Conservation (phyloP, 2,797 vertebrate genomes). For the Acestrorhynchus altus region DNA sequence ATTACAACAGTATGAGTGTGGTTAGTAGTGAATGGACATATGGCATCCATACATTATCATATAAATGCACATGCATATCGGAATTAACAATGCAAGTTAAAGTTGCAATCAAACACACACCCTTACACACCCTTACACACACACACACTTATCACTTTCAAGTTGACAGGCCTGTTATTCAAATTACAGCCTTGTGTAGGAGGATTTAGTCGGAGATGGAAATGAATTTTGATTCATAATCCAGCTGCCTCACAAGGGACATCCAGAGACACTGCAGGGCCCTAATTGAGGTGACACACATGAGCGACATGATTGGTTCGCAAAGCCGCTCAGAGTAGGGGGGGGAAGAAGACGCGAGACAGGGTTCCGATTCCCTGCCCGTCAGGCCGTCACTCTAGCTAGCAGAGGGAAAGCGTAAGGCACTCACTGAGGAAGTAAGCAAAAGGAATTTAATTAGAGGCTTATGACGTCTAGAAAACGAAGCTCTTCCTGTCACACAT, state of each 20-base stretch:
- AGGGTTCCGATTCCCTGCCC: constrained; percentile 33
- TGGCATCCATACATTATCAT: not conserved
- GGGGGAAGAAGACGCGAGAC: constrained; percentile 14
- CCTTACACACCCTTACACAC: not conserved
- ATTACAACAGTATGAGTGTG: not conserved
- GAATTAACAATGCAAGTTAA: constrained; percentile 21
- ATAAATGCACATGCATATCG: not conserved
- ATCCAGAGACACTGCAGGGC: constrained; percentile 35
- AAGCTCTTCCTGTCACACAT: constrained; percentile 29
- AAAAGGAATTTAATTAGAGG: constrained; percentile 48
- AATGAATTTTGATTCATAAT: constrained; percentile 52
- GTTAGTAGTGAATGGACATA: not conserved
- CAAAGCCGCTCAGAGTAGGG: constrained; percentile 21
- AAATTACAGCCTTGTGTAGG: constrained; percentile 19
- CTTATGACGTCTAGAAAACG: constrained; percentile 25
- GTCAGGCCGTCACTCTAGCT: constrained; percentile 14
- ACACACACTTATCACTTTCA: constrained; percentile 28
- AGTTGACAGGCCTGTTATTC: constrained; percentile 45
- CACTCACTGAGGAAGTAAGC: constrained; percentile 30
- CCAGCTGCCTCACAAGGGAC: constrained; percentile 32
- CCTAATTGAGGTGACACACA: constrained; percentile 54
- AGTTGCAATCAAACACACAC: not conserved
- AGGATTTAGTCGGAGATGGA: constrained; percentile 40
- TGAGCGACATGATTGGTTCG: constrained; percentile 40
- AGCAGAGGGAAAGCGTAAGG: constrained; percentile 26